A percentile compares a stretch with the other conserved stretches of the same genome.
Conservation (phyloP, 2,113 vertebrate species). For the Ochotona curzoniae region DNA sequence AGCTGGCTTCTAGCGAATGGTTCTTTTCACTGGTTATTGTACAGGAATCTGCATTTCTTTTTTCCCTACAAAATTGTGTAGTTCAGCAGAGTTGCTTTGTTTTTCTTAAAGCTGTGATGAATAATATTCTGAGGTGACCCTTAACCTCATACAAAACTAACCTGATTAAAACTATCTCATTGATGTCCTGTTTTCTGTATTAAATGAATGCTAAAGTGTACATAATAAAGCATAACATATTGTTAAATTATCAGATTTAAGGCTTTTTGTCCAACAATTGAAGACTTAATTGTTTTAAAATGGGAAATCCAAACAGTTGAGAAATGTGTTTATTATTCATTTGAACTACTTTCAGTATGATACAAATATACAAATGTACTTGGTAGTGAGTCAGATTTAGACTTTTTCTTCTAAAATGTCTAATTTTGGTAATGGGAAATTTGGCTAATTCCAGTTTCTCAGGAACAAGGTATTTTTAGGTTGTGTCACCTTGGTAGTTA, state of each 20-base stretch:
- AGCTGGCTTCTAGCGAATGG: neutral
- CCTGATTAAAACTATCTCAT: neutral
- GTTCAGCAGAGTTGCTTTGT: neutral
- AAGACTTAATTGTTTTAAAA: conserved; percentile 38
- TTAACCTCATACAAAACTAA: conserved; percentile 47
- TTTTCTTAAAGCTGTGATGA: neutral
- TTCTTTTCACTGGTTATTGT: conserved; percentile 44
- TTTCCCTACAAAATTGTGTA: neutral
- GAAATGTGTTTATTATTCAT: neutral
- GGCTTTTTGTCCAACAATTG: conserved; percentile 12
- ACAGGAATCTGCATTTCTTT: neutral
- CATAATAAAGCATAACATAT: neutral
- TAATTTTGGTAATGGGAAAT: conserved; percentile 70
- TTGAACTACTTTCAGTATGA: conserved; percentile 40
- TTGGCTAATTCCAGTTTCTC: conserved; percentile 67
- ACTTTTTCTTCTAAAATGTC: conserved; percentile 49
- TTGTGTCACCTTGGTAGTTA: conserved; percentile 60
- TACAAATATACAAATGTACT: neutral
- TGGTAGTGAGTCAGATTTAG: conserved; percentile 53
- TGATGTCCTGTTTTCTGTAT: conserved; percentile 45
- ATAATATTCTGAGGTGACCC: neutral
- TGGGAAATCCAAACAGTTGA: conserved; percentile 48
- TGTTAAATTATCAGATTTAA: conserved; percentile 51
- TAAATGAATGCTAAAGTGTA: conserved; percentile 44
- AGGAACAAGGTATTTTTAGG: conserved; percentile 67